phyloP scores from a whole-genome alignment of 2,797 vertebrate genomes.

The Syngnathus rostellatus region DNA sequence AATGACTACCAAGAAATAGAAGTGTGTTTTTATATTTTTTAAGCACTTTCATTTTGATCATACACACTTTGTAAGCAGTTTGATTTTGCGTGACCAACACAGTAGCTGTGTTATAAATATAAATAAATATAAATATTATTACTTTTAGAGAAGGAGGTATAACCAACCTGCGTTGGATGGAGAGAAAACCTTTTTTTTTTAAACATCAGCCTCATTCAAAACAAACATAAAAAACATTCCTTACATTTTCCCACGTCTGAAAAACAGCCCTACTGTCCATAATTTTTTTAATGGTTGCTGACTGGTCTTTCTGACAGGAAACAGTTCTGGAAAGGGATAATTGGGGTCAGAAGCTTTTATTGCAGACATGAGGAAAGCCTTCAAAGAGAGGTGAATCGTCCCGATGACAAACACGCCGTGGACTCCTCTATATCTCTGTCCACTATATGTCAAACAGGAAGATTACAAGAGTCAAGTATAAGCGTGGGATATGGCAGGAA shows the following conservation, averaged over 20 bases:
- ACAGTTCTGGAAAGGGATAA: slow-evolving; percentile 60
- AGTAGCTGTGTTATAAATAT: too few species aligned
- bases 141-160: too few species aligned
- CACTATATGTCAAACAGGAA: slow-evolving; percentile 58
- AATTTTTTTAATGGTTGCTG: slow-evolving; percentile 51
- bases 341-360: slow-evolving; percentile 64
- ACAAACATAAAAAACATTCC: not conserved
- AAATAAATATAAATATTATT: too few species aligned
- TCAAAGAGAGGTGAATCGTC: slow-evolving; percentile 55
- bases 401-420: slow-evolving; percentile 48
- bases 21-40: not conserved
- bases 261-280: slow-evolving; percentile 20
- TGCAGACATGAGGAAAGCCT: slow-evolving; percentile 55
- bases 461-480: slow-evolving; percentile 48
- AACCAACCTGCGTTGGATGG: too few species aligned
- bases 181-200: not conserved
- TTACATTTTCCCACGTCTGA: not conserved
- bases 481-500: slow-evolving; percentile 40
- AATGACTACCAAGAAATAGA: not conserved
- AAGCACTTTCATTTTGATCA: not conserved
- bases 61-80: not conserved
- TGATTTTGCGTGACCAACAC: too few species aligned
- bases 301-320: slow-evolving; percentile 53
- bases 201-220: not conserved
- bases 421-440: slow-evolving; percentile 48